Evolutionary conservation across 2,797 vertebrate genomes (phyloP), one percentile per base, ranked within the genome.

Genomic region (Myiotriccus ornatus): DNA sequence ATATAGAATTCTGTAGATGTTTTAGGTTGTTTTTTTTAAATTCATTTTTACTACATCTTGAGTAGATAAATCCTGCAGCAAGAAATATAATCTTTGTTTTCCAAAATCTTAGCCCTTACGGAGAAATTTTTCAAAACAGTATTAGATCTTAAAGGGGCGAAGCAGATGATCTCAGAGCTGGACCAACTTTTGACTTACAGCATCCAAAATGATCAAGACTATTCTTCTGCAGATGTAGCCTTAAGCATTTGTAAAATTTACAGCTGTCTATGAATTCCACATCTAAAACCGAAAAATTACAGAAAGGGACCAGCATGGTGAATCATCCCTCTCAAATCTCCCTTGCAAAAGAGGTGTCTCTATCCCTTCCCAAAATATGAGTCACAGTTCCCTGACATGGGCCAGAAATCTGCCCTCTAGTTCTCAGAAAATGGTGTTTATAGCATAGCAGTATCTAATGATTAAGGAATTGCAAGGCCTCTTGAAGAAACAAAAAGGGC

Each of bases 91-190:
- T 44, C 18, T 85, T 86, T 80, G n/a, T 78, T 93, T 95, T 89
- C 64, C 25, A 75, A 64, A 92, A 89, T 50, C 68, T 67, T 75
- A 83, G 46, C 14, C 49, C n/a, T 90, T 76, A 35, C 28, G 56
- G 50, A 89, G 22, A 84, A 63, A 24, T 70, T 69, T 91, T 63
- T 74, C 19, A 12, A 87, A 89, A 43, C 20, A 35, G 6, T 46
- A 12, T 76, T 83, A 83, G 49, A 77, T 80, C 68, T 89, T 46
- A 32, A 75, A 78, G 41, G 44, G 20, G 14, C 53, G 22, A 77
- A 85, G 79, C 56, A 75, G 55, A 92, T 91, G 27, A 94, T 70
- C 89, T 95, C 81, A 95, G 68, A 73, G 21, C 69, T 83, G 79
- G 82, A 68, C 37, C 28, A 68, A 27, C n/a, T 73, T 95, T 74